Evolutionary conservation across 2,888 invertebrate genomes (phyloP), one percentile per base, ranked within the genome.

Genomic region (Pristionchus fissidentatus): DNA sequence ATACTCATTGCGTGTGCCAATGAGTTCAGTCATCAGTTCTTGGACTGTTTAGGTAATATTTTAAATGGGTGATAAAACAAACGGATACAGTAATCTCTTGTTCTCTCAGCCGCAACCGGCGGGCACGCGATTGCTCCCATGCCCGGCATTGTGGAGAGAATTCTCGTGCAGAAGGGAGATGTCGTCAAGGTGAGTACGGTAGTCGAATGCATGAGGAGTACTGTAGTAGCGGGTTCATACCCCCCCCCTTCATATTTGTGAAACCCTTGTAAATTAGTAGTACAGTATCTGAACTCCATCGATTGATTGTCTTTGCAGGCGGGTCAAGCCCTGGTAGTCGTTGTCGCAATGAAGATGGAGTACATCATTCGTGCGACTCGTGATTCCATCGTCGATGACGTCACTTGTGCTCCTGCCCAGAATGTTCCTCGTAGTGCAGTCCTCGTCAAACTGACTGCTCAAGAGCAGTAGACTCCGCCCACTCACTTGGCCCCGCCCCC

Each of bases 331-430:
- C 94, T 99, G 3, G 95, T 98, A 85, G 96, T 98, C 70, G 95
- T 99, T 92, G 97, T 97, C 87, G 99, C 99, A 0, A 99, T 99
- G 99, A 99, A 99, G 94, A 99, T 99, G 99, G 99, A 99, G 94
- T 96, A 98, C 93, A 95, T 97, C 22, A 95, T 99, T 15, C 87
- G 90, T 22, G 92, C 92, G 32, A 88, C 89, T 10, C 87, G 85
- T 60, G 91, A 92, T 83, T 87, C 88, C 77, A 86, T 66, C 26
- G 86, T 92, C 43, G 87, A 89, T 29, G 84, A 87, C 52, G 87
- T 92, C 46, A 84, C 86, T 49, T 91, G 91, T 84, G 83, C 85
- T 4, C 85, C 89, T 10, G 90, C 91, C 29, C 88, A 89, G 79
- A 90, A 89, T 83, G 91, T 91, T 41, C 86, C 90, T 19, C 91